Evolutionary conservation across 2,888 invertebrate genomes (phyloP).

Genomic region (Invenusta paracnida): DNA sequence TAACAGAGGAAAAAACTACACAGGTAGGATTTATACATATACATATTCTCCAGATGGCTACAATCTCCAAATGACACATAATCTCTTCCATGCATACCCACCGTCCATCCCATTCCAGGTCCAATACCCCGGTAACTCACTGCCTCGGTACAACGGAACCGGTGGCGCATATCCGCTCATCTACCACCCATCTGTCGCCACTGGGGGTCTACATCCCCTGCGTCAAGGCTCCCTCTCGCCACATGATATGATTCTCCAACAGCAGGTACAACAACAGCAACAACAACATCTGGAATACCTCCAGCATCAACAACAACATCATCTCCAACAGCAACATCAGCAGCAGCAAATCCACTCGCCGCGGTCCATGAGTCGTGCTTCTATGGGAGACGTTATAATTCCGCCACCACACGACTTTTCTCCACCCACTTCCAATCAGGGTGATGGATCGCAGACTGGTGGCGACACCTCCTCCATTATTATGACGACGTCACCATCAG

Average conservation of each 20-base stretch:
- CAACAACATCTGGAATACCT: no score
- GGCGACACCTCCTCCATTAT: no score
- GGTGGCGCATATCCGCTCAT: no score
- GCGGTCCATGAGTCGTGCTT: neutral
- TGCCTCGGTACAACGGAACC: neutral
- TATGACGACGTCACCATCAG: no score
- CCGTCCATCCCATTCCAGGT: neutral
- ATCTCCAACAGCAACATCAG: neutral
- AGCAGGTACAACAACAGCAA: no score
- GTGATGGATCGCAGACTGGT: no score
- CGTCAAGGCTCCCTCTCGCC: neutral
- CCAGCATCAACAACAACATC: neutral
- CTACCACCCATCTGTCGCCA: neutral
- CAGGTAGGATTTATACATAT: no score
- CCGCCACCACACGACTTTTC: neutral
- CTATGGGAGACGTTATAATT: neutral
- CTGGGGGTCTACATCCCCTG: neutral
- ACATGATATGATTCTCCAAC: neutral
- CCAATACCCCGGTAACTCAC: neutral
- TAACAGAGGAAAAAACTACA: no score
- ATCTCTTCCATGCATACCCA: neutral
- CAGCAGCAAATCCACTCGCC: neutral
- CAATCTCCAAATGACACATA: no score
- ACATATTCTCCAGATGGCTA: no score
- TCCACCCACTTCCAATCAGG: neutral